Evolutionary conservation across 2,888 invertebrate species (phyloP).

Genomic region (Cheilosia impressa): DNA sequence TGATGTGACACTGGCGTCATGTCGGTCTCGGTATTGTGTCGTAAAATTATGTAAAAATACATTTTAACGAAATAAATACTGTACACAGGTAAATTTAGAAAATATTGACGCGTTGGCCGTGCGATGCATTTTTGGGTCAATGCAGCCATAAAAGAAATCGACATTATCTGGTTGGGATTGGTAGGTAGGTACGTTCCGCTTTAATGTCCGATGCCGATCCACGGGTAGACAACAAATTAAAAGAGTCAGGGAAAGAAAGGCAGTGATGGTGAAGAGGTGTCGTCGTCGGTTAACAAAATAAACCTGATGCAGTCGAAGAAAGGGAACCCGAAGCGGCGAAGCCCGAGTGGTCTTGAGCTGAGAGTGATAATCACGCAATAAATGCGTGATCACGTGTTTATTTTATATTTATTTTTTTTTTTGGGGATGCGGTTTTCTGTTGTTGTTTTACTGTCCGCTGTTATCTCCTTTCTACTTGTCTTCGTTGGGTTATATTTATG

Average conservation of each 20-base stretch:
- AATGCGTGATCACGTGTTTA: slow-evolving; percentile 56
- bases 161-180: not conserved
- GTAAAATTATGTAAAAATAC: slow-evolving; percentile 13
- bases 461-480: slow-evolving; percentile 37
- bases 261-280: slow-evolving; percentile 9
- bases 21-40: not conserved
- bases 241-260: slow-evolving; percentile 9
- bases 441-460: not conserved
- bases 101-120: not conserved
- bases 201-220: slow-evolving; percentile 21
- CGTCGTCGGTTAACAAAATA: not conserved
- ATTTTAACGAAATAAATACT: not conserved
- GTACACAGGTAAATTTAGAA: not conserved
- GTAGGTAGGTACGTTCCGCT: not conserved
- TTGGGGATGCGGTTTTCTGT: slow-evolving; percentile 1
- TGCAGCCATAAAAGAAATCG: not conserved
- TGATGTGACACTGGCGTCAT: not conserved
- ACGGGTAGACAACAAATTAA: not conserved
- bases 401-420: slow-evolving; percentile 31
- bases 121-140: slow-evolving; percentile 14
- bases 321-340: slow-evolving; percentile 8
- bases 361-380: slow-evolving; percentile 55
- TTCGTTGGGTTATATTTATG: slow-evolving; percentile 8
- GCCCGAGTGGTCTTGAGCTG: slow-evolving; percentile 20
- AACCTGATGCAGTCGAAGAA: slow-evolving; percentile 41